These are phyloP conservation scores for Rutpela maculata DNA, from an alignment of 2,888 invertebrate species.

Conservation along the genomic window DNA sequence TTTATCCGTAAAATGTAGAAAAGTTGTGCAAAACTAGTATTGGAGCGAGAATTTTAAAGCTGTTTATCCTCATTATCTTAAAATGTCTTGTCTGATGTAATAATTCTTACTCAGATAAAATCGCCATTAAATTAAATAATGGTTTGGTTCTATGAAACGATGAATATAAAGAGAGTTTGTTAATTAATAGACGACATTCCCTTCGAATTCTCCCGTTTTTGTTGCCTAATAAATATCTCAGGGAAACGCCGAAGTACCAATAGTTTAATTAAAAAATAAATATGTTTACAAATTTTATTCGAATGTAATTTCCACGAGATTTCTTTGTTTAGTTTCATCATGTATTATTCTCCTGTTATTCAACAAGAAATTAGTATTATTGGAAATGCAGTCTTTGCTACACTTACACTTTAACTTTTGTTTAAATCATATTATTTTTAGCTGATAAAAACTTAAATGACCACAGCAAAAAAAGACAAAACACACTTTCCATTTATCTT, in stretches of 20 bases:
- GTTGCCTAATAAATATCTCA: background rate
- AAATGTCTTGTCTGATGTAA: constrained; percentile 14
- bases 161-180: constrained; percentile 4
- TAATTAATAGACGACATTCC: background rate
- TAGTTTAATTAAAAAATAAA: constrained; percentile 2
- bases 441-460: background rate
- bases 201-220: background rate
- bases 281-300: too few species aligned
- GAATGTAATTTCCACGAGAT: too few species aligned
- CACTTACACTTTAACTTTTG: background rate
- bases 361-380: too few species aligned
- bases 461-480: background rate
- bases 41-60: background rate
- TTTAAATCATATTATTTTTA: background rate
- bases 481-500: background rate
- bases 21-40: constrained; percentile 7
- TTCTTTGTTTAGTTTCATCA: too few species aligned
- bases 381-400: background rate
- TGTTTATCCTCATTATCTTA: constrained; percentile 23
- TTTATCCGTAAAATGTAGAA: constrained; percentile 3
- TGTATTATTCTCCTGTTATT: too few species aligned
- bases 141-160: constrained; percentile 1
- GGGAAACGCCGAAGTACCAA: background rate
- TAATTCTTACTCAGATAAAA: constrained; percentile 10
- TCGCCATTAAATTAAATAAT: constrained; percentile 11